Percentiles rank a stretch among this genome's conserved stretches.
Evolutionary conservation across 2,797 vertebrate species (phyloP).

Genomic region (Parauchenoglanis punctatus): DNA sequence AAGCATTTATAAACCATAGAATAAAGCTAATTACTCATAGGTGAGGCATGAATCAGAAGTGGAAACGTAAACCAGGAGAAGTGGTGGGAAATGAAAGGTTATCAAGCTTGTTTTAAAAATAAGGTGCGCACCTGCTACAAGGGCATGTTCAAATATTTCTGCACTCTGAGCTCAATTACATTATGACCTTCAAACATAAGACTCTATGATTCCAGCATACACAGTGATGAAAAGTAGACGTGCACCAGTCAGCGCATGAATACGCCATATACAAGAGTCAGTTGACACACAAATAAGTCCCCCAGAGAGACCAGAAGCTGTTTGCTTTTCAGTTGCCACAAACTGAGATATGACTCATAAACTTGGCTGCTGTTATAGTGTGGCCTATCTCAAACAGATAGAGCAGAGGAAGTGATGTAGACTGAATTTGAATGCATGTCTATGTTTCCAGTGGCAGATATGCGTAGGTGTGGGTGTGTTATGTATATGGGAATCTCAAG

Average conservation of each 20-base stretch:
- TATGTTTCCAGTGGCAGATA: not conserved
- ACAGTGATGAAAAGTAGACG: slow-evolving; percentile 52
- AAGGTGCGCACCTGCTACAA: slow-evolving; percentile 62
- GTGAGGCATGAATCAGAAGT: not conserved
- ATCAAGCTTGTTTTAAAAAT: slow-evolving; percentile 54
- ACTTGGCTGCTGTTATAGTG: slow-evolving; percentile 59
- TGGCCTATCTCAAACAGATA: slow-evolving; percentile 41
- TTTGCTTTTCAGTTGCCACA: slow-evolving; percentile 47
- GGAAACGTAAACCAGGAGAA: slow-evolving; percentile 52
- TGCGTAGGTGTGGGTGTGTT: slow-evolving; percentile 36
- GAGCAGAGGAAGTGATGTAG: slow-evolving; percentile 49
- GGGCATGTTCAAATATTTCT: slow-evolving; percentile 68
- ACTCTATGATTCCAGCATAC: slow-evolving; percentile 43
- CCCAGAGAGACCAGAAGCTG: slow-evolving; percentile 40
- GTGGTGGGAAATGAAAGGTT: slow-evolving; percentile 46
- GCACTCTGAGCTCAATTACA: slow-evolving; percentile 58
- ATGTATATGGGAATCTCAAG: slow-evolving; percentile 42
- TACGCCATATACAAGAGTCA: slow-evolving; percentile 50
- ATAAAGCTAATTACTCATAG: not conserved
- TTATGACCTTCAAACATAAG: slow-evolving; percentile 69
- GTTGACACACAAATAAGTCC: slow-evolving; percentile 45
- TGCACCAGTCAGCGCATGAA: slow-evolving; percentile 25
- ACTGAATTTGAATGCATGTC: not conserved
- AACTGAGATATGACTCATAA: slow-evolving; percentile 63
- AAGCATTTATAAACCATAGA: slow-evolving; percentile 1